These are phyloP conservation scores for Cassiopea xamachana DNA, from an alignment of 30 jellyfish, hydroid and myxozoan genomes.

Conservation along the genomic window DNA sequence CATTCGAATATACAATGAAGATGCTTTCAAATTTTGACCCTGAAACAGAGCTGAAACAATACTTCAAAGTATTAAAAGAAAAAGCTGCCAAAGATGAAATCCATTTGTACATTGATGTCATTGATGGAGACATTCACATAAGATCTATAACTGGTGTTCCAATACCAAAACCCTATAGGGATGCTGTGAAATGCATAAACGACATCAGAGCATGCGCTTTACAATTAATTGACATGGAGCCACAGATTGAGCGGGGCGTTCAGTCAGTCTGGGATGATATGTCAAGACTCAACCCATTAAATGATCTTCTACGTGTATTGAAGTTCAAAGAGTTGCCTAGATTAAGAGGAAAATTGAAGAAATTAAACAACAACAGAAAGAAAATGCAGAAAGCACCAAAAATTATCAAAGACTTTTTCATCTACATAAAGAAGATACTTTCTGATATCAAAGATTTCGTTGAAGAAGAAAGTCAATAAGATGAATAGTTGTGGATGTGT, in stretches of 20 bases:
- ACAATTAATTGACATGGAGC: constrained; percentile 32
- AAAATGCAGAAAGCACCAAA: constrained; percentile 50
- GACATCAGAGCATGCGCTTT: constrained; percentile 18
- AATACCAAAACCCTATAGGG: constrained; percentile 26
- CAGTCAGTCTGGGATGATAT: constrained; percentile 27
- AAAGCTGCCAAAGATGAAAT: constrained; percentile 22
- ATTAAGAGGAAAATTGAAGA: constrained; percentile 33
- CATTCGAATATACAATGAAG: constrained; percentile 9
- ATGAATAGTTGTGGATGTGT: neutral
- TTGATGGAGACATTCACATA: neutral
- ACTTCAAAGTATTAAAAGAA: constrained; percentile 36
- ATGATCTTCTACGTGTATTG: constrained; percentile 48
- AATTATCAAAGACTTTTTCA: constrained; percentile 35
- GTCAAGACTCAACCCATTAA: constrained; percentile 13
- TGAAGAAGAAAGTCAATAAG: constrained; percentile 8
- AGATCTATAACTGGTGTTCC: constrained; percentile 29
- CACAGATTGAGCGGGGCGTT: constrained; percentile 18
- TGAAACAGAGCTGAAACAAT: constrained; percentile 27
- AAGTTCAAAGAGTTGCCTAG: constrained; percentile 23
- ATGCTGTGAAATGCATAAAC: constrained; percentile 22
- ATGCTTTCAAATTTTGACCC: constrained; percentile 28
- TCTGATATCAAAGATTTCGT: constrained; percentile 29
- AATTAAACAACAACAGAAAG: constrained; percentile 53
- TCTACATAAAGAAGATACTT: constrained; percentile 14
- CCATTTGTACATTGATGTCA: constrained; percentile 11